These are phyloP conservation scores for Sylvicola cinctus DNA, from an alignment of 2,888 invertebrate genomes.

Conservation along the genomic window DNA sequence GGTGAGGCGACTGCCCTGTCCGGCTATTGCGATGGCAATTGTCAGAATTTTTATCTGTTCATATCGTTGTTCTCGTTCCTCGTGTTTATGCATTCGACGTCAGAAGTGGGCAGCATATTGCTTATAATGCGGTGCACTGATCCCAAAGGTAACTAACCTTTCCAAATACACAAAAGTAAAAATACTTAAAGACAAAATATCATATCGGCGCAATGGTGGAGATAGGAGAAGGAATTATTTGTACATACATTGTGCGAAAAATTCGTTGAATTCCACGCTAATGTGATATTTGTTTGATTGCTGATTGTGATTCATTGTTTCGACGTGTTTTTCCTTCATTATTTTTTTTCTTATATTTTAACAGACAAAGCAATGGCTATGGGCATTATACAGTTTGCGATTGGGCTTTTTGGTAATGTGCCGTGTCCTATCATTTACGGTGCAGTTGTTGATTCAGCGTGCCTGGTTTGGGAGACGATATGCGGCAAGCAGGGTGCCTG, in stretches of 20 bases:
- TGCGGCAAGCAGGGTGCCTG: conserved; percentile 70
- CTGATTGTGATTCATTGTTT: no score
- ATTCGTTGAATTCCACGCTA: no score
- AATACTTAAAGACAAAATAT: no score
- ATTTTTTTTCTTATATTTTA: no score
- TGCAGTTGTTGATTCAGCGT: conserved; percentile 79
- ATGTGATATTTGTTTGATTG: no score
- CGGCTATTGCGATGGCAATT: conserved; percentile 64
- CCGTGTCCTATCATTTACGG: conserved; percentile 91
- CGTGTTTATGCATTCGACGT: conserved; percentile 82
- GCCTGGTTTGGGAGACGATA: conserved; percentile 65
- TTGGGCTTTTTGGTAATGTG: conserved; percentile 82
- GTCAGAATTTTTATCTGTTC: conserved; percentile 61
- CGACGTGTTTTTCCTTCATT: no score
- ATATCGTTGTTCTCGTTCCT: conserved; percentile 65
- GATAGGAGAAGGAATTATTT: no score
- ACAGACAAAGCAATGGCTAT: conserved; percentile 84
- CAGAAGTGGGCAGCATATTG: conserved; percentile 80
- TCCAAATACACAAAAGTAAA: no score
- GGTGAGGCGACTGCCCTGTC: conserved; percentile 33
- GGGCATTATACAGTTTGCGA: conserved; percentile 82
- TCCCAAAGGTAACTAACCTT: conserved; percentile 34
- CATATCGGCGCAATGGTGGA: no score
- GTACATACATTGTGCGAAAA: background rate
- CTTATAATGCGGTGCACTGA: conserved; percentile 80